phyloP scores from a whole-genome alignment of 2,888 invertebrate genomes.

The Xiphydria camelus region DNA sequence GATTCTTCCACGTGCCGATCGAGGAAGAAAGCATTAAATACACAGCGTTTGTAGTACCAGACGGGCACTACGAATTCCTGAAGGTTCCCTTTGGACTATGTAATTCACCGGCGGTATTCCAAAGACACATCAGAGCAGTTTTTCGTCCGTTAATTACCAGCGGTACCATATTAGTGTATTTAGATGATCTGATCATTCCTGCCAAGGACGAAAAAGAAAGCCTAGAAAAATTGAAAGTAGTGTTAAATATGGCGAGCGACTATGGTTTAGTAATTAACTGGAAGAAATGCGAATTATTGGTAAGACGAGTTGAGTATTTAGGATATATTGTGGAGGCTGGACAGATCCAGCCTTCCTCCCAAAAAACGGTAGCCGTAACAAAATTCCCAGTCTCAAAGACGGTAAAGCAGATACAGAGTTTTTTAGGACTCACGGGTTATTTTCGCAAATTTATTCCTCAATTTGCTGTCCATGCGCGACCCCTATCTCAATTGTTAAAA shows the following conservation, averaged over 20 bases:
- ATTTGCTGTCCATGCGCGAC: neutral
- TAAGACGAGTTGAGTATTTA: conserved; percentile 6
- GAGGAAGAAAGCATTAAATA: conserved; percentile 25
- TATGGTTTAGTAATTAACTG: conserved; percentile 22
- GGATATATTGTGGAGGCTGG: neutral
- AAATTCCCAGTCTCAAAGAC: conserved; percentile 6
- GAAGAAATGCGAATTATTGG: conserved; percentile 10
- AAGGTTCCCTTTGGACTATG: conserved; percentile 22
- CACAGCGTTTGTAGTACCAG: conserved; percentile 4
- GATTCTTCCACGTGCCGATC: conserved; percentile 33
- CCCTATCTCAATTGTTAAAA: neutral
- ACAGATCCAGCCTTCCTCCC: conserved; percentile 7
- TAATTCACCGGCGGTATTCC: conserved; percentile 1
- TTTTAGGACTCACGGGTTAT: neutral
- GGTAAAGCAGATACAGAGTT: conserved; percentile 1
- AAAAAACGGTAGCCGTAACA: conserved; percentile 3
- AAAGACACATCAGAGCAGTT: conserved; percentile 16
- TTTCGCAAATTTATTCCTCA: neutral
- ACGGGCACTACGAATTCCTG: conserved; percentile 2
- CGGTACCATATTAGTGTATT: neutral
- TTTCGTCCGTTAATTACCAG: conserved; percentile 15
- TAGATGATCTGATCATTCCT: conserved; percentile 5
- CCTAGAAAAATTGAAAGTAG: conserved; percentile 2
- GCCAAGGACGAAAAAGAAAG: conserved; percentile 6
- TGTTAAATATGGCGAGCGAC: conserved; percentile 15